Evolutionary conservation across 2,888 invertebrate species (phyloP).

Genomic region (Coremacera marginata): DNA sequence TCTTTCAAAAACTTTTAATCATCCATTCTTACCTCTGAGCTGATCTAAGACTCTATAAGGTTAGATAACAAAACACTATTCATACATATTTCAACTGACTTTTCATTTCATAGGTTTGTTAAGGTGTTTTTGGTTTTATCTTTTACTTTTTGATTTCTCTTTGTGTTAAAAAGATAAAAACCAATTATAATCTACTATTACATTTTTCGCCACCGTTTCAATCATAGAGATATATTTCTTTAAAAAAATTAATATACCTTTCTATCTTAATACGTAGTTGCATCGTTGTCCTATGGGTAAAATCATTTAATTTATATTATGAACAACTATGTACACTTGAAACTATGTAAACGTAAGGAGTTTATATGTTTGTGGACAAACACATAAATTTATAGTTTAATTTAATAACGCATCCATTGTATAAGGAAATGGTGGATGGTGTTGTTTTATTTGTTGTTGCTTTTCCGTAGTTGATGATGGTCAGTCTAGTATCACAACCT

Average conservation of each 20-base stretch:
- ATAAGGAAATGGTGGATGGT: conserved; percentile 73
- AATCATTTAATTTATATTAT: conserved; percentile 38
- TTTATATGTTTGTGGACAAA: not conserved
- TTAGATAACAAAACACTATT: too few species aligned
- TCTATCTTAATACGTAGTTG: conserved; percentile 40
- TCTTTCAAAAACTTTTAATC: too few species aligned
- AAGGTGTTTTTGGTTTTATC: not conserved
- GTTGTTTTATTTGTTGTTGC: conserved; percentile 47
- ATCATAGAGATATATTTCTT: not conserved
- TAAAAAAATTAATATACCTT: conserved; percentile 5
- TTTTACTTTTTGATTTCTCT: not conserved
- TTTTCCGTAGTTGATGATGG: conserved; percentile 67
- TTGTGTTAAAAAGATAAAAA: not conserved
- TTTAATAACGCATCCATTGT: conserved; percentile 78
- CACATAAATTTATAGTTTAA: conserved; percentile 49
- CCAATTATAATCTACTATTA: not conserved
- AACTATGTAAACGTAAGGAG: conserved; percentile 5
- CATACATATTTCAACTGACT: not conserved
- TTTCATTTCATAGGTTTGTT: not conserved
- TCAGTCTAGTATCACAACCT: conserved; percentile 83
- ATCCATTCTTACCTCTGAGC: too few species aligned
- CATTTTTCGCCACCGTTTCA: not conserved
- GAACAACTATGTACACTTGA: conserved; percentile 45
- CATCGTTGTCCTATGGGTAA: conserved; percentile 44
- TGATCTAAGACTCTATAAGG: too few species aligned